Percentiles rank a stretch among this genome's conserved stretches.
Evolutionary conservation across 64 coral and sea anemone species (phyloP).

Genomic region (Montipora capricornis): DNA sequence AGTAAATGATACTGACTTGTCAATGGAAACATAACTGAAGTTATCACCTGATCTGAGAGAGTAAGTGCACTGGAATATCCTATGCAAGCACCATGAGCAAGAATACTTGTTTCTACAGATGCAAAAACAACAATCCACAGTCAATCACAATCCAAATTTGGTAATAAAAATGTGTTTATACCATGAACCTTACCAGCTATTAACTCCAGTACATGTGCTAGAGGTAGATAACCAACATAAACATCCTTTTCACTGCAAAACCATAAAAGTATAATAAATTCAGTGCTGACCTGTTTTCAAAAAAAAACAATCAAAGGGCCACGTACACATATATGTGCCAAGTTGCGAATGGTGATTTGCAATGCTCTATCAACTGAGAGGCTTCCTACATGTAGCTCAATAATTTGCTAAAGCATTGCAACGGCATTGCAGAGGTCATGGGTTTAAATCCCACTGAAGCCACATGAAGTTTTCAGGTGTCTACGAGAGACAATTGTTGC

Average conservation of each 20-base stretch:
- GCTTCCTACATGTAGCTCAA: too few species aligned
- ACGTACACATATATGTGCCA: too few species aligned
- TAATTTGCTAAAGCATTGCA: too few species aligned
- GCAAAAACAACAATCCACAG: neutral
- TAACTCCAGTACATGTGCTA: conserved; percentile 93
- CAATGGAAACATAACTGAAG: neutral
- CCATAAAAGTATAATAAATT: neutral
- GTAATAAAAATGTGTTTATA: neutral
- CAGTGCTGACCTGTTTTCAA: neutral
- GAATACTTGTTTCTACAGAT: conserved; percentile 72
- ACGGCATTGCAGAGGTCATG: too few species aligned
- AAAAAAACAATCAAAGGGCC: neutral
- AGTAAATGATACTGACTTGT: neutral
- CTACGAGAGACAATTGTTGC: too few species aligned
- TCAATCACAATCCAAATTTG: too few species aligned
- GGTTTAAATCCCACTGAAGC: too few species aligned
- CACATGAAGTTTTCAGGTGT: too few species aligned
- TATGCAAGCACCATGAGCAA: conserved; percentile 88
- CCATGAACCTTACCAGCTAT: conserved; percentile 32
- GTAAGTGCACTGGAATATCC: conserved; percentile 94
- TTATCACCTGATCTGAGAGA: conserved; percentile 75
- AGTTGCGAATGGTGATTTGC: too few species aligned
- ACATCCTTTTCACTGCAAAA: conserved; percentile 84
- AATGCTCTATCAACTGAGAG: too few species aligned
- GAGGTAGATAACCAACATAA: conserved; percentile 97